These are phyloP conservation scores for Chloroceryle amazona DNA, from an alignment of 2,797 vertebrate genomes.

Conservation along the genomic window DNA sequence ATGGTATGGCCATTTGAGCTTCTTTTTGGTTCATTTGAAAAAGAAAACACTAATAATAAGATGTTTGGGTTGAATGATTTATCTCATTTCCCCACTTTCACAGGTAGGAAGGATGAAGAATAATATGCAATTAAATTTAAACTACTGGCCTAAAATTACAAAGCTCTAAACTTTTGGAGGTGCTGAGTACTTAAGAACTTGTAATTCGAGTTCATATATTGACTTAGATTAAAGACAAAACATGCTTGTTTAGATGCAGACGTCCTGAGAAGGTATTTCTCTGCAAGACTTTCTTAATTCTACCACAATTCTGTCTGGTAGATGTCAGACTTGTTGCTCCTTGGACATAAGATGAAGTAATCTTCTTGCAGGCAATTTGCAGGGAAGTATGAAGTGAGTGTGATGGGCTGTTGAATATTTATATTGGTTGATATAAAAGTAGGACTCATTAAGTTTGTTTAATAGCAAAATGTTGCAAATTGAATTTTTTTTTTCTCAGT, in stretches of 20 bases:
- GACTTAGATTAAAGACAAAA: not conserved
- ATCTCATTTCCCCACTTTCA: not conserved
- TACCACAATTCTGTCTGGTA: not conserved
- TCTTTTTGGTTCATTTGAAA: not conserved
- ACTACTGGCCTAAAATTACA: not conserved
- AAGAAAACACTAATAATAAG: not conserved
- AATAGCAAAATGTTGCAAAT: not conserved
- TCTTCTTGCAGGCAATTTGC: not conserved
- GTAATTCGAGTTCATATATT: not conserved
- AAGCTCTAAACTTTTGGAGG: not conserved
- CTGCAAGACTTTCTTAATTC: not conserved
- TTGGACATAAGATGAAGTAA: not conserved
- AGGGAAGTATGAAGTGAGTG: not conserved
- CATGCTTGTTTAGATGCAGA: not conserved
- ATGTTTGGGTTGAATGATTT: not conserved
- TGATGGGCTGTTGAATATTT: not conserved
- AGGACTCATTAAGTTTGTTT: not conserved
- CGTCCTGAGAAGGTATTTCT: not conserved
- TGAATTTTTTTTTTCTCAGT: not conserved
- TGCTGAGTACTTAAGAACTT: not conserved
- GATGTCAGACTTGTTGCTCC: not conserved
- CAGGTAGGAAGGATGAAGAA: not conserved
- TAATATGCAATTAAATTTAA: not conserved
- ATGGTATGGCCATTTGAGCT: not conserved
- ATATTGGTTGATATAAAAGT: not conserved